Evolutionary conservation across 2,113 vertebrate genomes (phyloP), one percentile per base, ranked within the genome.

Genomic region (Vireo altiloquus): DNA sequence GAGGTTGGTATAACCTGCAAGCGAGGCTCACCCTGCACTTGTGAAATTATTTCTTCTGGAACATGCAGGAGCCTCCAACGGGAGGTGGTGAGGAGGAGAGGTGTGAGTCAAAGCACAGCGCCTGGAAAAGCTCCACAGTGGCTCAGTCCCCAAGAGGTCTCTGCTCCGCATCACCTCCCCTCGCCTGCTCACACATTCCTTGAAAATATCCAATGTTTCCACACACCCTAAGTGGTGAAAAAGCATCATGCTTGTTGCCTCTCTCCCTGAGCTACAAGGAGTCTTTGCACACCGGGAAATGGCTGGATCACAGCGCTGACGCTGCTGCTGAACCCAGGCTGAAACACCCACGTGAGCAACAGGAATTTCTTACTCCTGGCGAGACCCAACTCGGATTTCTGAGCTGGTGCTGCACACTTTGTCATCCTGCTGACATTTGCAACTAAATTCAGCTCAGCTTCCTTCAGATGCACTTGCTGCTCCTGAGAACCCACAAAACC

Each of bases 381-480:
- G 0, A 94, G 49, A 87, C 65, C 37, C 49, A 40, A 16, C 46
- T 47, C 7, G 0, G 42, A 75, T 70, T 66, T 66, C 50, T 23
- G 76, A 83, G 42, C 59, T 33, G 72, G 40, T 3, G 0, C 53
- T 37, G 59, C 57, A 80, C 4, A 7, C 28, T 68, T 59, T 57
- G 77, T 74, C 46, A n/a, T 75, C 60, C 31, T 35, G 56, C 56
- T 72, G 65, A 57, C 47, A 56, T 53, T 39, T 21, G 2, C 50
- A 52, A 83, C 77, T 74, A 74, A 92, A 70, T 77, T 47, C 25
- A 68, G 54, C 50, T 63, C 69, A 49, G 52, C 53, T 89, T 82
- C 89, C 54, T 94, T 89, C 61, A 68, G 86, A 66, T 37, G 71
- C 54, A 33, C 71, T 86, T 37, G 59, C 60, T 66, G 72, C 35